Base-by-base conservation (phyloP, 2,888 invertebrate species). In the Drosophila algonquin region DNA sequence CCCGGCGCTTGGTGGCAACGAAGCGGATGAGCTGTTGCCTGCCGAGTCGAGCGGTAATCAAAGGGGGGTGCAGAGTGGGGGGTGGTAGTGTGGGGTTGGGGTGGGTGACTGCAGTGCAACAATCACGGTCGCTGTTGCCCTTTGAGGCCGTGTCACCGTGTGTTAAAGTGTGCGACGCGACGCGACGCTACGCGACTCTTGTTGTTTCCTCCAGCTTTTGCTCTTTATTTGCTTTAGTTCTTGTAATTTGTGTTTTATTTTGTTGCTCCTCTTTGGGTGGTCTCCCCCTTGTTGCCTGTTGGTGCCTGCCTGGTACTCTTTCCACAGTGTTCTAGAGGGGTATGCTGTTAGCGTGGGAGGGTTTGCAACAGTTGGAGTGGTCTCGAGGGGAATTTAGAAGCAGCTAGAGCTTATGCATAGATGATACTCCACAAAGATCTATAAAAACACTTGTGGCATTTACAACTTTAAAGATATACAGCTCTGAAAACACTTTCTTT, bases 221-320 rank as follows among this genome's bases (percentile, higher is more conserved):
- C 48, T 63, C 56, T 51, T 69, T 58, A 52, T 56, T 50, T 65
- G 44, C 54, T 56, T 63, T 57, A 53, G 73, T 73, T 85, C 61
- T 59, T 77, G 86, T 82, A 80, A 86, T 85, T 82, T 82, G 80
- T 77, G 67, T 77, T 77, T 85, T 73, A 75, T 80, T 80, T 72
- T 77, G 57, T 63, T 63, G 32, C 55, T 14, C 40, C 35, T 18
- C 35, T 57, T 35, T 27, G 47, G 55, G 53, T 6, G 14, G 14
- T 14, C 14, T 14, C 40, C 12, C 32, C n/a, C 40, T 40, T n/a
- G 40, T n/a, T 40, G 40, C 40, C 7, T 40, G 14, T n/a, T 6
- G 40, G 6, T 40, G 7, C n/a, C 40, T 40, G 7, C 14, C 40
- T n/a, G 14, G 7, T 1, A 2, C 2, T 40, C 5, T 40, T 5